Conservation (phyloP, 2,888 invertebrate species). For the Hesperia comma region DNA sequence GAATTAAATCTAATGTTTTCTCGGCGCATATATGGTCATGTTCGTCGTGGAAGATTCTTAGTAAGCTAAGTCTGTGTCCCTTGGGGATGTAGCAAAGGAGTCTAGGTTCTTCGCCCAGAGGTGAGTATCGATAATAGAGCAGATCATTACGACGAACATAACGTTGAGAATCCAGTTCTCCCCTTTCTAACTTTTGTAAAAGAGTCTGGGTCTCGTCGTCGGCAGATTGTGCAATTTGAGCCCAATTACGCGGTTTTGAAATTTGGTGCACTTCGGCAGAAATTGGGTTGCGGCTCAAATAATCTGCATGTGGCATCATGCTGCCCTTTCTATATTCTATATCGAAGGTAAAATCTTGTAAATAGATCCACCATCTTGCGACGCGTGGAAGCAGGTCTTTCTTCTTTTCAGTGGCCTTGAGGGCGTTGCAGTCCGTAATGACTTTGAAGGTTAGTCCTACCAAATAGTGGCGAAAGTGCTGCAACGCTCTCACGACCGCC, state of each 20-base stretch:
- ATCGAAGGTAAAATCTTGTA: slow-evolving; percentile 45
- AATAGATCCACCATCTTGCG: slow-evolving; percentile 51
- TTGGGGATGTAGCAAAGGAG: slow-evolving; percentile 41
- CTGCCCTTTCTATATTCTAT: slow-evolving; percentile 43
- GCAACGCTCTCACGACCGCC: slow-evolving; percentile 7
- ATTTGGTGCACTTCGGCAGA: slow-evolving; percentile 25
- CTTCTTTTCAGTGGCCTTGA: slow-evolving; percentile 48
- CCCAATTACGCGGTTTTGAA: slow-evolving; percentile 39
- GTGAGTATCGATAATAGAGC: slow-evolving; percentile 37
- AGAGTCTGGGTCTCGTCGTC: slow-evolving; percentile 37
- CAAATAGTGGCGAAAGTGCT: slow-evolving; percentile 3
- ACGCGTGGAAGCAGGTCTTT: slow-evolving; percentile 50
- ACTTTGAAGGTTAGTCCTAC: not conserved
- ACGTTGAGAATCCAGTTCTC: too few species aligned
- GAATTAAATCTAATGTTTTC: slow-evolving; percentile 19
- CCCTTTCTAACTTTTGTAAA: too few species aligned
- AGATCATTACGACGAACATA: slow-evolving; percentile 34
- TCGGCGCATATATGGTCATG: slow-evolving; percentile 32
- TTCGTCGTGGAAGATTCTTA: slow-evolving; percentile 39
- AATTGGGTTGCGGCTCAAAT: slow-evolving; percentile 45
- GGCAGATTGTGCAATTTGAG: slow-evolving; percentile 39
- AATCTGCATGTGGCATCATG: slow-evolving; percentile 49
- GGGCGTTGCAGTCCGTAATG: slow-evolving; percentile 41
- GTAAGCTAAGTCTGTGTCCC: slow-evolving; percentile 40
- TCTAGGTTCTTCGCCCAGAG: slow-evolving; percentile 33